Evolutionary conservation across 35 echinoderm and acorn worm species (phyloP).

Genomic region (Lytechinus pictus): DNA sequence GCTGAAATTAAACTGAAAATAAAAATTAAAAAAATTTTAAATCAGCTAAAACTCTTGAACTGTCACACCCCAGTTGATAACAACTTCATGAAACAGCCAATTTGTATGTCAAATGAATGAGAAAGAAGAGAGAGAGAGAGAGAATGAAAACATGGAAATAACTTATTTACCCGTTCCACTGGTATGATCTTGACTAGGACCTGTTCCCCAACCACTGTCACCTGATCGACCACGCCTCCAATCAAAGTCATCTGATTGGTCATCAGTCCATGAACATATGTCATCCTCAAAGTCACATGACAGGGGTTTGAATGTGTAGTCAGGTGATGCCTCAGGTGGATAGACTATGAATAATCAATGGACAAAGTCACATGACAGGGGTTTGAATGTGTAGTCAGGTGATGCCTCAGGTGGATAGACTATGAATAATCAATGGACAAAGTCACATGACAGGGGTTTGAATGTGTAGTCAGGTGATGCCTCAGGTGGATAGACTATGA

Average conservation of each 20-base stretch:
- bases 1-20: no score
- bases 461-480: background rate
- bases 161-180: background rate
- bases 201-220: background rate
- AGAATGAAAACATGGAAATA: background rate
- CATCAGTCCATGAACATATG: slow-evolving; percentile 64
- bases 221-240: slow-evolving; percentile 47
- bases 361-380: no score
- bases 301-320: background rate
- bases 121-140: no score
- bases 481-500: background rate
- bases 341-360: background rate
- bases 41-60: no score
- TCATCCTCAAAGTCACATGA: slow-evolving; percentile 81
- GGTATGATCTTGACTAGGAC: slow-evolving; percentile 68
- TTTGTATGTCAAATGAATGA: no score
- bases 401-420: background rate
- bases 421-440: background rate
- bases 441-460: slow-evolving; percentile 63
- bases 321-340: background rate
- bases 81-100: no score
- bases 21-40: no score
- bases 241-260: slow-evolving; percentile 59
- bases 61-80: no score
- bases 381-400: no score